Conservation (phyloP, 1,140 invertebrate species). For the Hylaeus volcanicus region DNA sequence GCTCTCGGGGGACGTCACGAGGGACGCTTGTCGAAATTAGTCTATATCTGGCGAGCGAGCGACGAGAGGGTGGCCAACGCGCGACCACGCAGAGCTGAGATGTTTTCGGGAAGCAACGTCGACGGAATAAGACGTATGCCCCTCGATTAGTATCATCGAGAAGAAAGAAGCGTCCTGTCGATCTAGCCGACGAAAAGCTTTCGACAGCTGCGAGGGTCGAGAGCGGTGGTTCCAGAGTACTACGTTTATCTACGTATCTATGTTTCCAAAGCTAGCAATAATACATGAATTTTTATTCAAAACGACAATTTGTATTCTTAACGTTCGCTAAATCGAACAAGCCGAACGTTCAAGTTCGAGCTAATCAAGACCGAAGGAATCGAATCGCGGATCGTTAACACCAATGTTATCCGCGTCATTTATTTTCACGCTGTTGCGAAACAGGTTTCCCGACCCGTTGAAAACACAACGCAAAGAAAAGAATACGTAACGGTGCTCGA, state of each 20-base stretch:
- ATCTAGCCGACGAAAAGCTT: no score
- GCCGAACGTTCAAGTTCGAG: no score
- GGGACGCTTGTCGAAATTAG: constrained; percentile 73
- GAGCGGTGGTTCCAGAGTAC: no score
- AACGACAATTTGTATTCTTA: no score
- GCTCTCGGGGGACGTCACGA: constrained; percentile 70
- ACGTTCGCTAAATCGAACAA: no score
- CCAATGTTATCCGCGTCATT: no score
- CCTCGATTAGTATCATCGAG: constrained; percentile 19
- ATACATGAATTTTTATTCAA: no score
- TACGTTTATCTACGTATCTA: no score
- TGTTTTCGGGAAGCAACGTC: constrained; percentile 48
- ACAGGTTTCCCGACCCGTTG: constrained; percentile 1
- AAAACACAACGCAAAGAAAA: background rate
- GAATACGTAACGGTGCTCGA: background rate
- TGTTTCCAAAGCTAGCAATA: no score
- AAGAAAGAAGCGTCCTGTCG: background rate
- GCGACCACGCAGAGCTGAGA: background rate
- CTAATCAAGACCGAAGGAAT: no score
- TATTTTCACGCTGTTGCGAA: background rate
- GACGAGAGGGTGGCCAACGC: constrained; percentile 5
- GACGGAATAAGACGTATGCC: constrained; percentile 46
- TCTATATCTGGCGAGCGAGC: constrained; percentile 71
- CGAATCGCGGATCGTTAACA: background rate
- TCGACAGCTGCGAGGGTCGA: no score